Percentiles rank a stretch among this genome's conserved stretches.
Conservation (phyloP, 2,888 invertebrate species). For the Drosophila neotestacea region DNA sequence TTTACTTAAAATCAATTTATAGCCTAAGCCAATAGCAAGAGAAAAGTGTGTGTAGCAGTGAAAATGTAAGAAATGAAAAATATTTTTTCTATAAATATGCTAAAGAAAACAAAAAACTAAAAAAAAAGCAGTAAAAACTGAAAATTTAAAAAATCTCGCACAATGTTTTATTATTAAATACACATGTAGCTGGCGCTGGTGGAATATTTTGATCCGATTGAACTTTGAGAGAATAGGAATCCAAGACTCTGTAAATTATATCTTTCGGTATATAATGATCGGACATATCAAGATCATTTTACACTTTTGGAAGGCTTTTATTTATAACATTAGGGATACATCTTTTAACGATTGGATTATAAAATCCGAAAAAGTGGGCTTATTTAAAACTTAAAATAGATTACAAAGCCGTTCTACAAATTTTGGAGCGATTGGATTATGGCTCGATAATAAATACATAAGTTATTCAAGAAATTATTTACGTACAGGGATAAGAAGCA, state of each 20-base stretch:
- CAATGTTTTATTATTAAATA: slow-evolving; percentile 2
- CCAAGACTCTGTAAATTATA: neutral
- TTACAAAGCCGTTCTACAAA: too few species aligned
- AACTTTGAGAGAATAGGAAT: neutral
- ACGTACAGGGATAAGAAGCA: too few species aligned
- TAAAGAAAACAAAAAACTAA: slow-evolving; percentile 42
- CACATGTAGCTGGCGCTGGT: neutral
- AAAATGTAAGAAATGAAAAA: slow-evolving; percentile 61
- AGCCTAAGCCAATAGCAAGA: slow-evolving; percentile 61
- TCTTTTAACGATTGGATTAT: too few species aligned
- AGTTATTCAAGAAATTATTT: too few species aligned
- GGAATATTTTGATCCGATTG: neutral
- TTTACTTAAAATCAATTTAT: slow-evolving; percentile 76
- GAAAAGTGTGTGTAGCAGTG: slow-evolving; percentile 50
- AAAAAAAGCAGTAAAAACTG: slow-evolving; percentile 58
- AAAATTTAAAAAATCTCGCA: slow-evolving; percentile 29
- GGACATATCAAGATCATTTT: too few species aligned
- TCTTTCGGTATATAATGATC: neutral
- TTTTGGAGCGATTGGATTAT: too few species aligned
- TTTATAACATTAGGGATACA: too few species aligned
- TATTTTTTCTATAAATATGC: slow-evolving; percentile 80
- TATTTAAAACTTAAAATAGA: too few species aligned
- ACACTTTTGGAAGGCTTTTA: too few species aligned
- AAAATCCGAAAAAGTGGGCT: too few species aligned
- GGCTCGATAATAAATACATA: too few species aligned